Conservation (phyloP, 2,888 invertebrate genomes). For the Matsumyia berberina region DNA sequence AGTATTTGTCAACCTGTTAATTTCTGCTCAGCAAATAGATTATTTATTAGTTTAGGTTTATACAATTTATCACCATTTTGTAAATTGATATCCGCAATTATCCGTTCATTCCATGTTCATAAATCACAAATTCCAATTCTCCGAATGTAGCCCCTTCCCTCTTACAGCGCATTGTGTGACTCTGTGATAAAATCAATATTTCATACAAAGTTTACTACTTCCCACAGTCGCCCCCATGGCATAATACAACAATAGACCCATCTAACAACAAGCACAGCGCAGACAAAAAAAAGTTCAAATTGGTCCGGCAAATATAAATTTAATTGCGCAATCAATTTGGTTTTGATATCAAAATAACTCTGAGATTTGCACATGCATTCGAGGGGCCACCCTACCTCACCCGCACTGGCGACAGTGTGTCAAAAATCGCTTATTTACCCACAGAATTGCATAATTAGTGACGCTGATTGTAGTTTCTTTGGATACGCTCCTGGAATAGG, state of each 20-base stretch:
- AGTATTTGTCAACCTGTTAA: neutral
- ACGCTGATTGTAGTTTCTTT: neutral
- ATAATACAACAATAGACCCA: conserved; percentile 17
- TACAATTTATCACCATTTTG: conserved; percentile 54
- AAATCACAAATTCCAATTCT: conserved; percentile 40
- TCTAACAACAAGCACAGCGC: neutral
- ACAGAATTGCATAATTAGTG: conserved; percentile 2
- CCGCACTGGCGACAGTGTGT: neutral
- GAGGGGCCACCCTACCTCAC: neutral
- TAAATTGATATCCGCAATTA: conserved; percentile 64
- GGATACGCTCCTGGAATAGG: too few species aligned
- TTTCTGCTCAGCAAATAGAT: neutral
- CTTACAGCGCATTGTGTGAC: neutral
- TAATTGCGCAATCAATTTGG: conserved; percentile 28
- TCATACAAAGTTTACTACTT: conserved; percentile 21
- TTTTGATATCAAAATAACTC: neutral
- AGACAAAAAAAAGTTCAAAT: conserved; percentile 3
- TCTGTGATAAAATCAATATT: conserved; percentile 39
- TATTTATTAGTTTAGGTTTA: conserved; percentile 38
- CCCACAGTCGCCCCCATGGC: neutral
- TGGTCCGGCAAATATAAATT: conserved; percentile 1
- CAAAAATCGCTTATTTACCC: neutral
- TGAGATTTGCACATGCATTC: neutral
- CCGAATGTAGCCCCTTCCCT: conserved; percentile 5
- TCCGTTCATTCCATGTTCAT: conserved; percentile 16